Percentiles rank a stretch among this genome's conserved stretches.
Evolutionary conservation across 1,140 invertebrate genomes (phyloP).

Genomic region (Pentalonia nigronervosa): DNA sequence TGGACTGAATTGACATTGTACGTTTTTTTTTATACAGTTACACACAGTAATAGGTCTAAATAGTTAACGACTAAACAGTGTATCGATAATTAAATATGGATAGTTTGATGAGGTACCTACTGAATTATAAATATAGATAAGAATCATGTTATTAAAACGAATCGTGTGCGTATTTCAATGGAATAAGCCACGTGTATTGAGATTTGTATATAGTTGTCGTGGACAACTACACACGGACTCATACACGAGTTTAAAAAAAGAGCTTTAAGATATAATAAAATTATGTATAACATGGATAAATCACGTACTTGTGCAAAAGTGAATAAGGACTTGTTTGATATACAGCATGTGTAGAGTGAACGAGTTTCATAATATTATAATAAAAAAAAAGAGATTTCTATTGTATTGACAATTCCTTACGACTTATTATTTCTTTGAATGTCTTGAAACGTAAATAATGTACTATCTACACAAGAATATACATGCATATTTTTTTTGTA

Average conservation of each 20-base stretch:
- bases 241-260: neutral
- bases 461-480: neutral
- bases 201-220: neutral
- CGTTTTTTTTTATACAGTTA: neutral
- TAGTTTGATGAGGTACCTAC: neutral
- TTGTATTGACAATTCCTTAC: neutral
- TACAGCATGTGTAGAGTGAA: neutral
- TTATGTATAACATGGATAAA: neutral
- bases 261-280: neutral
- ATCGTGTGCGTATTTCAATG: neutral
- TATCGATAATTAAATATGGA: neutral
- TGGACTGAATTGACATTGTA: too few relatives aligned
- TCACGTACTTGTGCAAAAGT: neutral
- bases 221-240: neutral
- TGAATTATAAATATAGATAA: neutral
- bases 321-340: neutral
- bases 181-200: neutral
- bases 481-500: neutral
- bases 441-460: neutral
- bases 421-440: neutral
- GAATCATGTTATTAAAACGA: neutral
- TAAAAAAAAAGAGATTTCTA: neutral
- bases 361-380: neutral
- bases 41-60: neutral
- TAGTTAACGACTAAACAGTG: neutral